Conservation (phyloP, 2,113 vertebrate species). For the Pseudopodoces humilis region DNA sequence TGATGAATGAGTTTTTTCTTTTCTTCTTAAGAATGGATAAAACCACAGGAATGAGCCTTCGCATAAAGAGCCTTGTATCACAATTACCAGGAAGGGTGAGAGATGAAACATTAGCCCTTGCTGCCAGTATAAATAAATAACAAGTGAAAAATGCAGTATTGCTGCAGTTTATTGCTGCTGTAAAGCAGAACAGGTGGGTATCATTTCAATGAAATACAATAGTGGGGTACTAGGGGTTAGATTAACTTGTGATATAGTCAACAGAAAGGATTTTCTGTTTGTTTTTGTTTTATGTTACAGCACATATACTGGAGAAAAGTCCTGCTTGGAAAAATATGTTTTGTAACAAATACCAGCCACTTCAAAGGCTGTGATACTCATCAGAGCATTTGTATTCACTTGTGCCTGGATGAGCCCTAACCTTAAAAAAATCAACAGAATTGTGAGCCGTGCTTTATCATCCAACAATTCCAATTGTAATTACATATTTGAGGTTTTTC, state of each 20-base stretch:
- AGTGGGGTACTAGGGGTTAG: neutral
- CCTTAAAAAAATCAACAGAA: neutral
- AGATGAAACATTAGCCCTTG: slow-evolving; percentile 33
- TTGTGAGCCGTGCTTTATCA: neutral
- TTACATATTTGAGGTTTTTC: neutral
- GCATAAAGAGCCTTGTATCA: slow-evolving; percentile 8
- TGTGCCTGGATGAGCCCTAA: neutral
- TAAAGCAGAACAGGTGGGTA: neutral
- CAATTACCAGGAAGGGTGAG: slow-evolving; percentile 41
- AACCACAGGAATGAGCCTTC: slow-evolving; percentile 58
- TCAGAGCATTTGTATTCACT: neutral
- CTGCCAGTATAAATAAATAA: slow-evolving; percentile 32
- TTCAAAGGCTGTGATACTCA: neutral
- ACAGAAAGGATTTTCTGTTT: neutral
- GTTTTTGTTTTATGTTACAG: neutral
- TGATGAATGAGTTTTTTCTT: slow-evolving; percentile 30
- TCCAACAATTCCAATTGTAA: neutral
- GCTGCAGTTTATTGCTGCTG: neutral
- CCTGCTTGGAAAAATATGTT: neutral
- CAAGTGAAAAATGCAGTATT: neutral
- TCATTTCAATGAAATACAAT: neutral
- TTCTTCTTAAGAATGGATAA: slow-evolving; percentile 38
- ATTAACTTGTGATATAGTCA: neutral
- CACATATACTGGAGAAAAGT: neutral
- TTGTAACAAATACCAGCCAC: neutral